Evolutionary conservation across 2,113 vertebrate species (phyloP).

Genomic region (Eulemur macaco): DNA sequence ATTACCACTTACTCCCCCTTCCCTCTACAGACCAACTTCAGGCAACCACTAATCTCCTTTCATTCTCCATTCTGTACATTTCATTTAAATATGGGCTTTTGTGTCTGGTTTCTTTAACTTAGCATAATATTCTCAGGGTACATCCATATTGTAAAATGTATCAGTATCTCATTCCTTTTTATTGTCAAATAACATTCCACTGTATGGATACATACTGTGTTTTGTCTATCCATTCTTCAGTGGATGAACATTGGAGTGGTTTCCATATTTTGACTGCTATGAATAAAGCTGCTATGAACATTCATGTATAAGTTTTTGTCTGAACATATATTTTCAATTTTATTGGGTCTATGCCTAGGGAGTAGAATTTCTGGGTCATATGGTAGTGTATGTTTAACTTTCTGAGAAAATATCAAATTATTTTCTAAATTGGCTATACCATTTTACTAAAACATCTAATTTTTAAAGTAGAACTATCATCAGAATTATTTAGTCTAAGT

Average conservation of each 20-base stretch:
- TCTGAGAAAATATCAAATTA: background rate
- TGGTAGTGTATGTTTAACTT: background rate
- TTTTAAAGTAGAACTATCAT: background rate
- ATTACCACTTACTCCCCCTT: background rate
- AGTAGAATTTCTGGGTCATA: background rate
- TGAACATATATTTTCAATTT: background rate
- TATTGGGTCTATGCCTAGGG: background rate
- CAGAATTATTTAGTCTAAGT: background rate
- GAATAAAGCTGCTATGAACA: slow-evolving; percentile 22
- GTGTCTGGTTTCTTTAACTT: background rate
- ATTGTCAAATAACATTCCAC: background rate
- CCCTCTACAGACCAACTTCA: rapidly evolving
- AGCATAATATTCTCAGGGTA: background rate
- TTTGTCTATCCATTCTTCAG: background rate
- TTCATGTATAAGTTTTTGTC: background rate
- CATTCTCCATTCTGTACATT: background rate
- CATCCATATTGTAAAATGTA: background rate
- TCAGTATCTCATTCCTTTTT: background rate
- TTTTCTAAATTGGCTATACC: background rate
- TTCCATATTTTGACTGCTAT: background rate
- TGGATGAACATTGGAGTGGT: background rate
- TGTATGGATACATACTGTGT: background rate
- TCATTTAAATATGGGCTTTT: background rate
- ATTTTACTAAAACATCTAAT: background rate
- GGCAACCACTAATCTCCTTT: background rate